phyloP scores from a whole-genome alignment of 1,140 invertebrate genomes.

The Zelostemma sp. region DNA sequence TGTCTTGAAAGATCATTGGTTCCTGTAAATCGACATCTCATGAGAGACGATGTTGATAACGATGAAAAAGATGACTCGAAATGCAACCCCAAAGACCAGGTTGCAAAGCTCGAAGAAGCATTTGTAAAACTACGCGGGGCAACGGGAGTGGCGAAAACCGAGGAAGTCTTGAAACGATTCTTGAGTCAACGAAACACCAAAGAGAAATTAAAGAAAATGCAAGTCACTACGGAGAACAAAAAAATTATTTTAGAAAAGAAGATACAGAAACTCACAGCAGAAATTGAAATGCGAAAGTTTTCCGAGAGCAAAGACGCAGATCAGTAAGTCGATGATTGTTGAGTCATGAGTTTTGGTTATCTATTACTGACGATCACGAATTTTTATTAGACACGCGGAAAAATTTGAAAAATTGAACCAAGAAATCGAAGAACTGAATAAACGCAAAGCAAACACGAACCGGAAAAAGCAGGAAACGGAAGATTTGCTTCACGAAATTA shows the following conservation, averaged over 20 bases:
- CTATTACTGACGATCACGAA: neutral
- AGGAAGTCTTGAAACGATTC: conserved; percentile 81
- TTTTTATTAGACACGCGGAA: conserved; percentile 75
- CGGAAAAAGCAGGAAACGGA: conserved; percentile 66
- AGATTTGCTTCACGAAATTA: conserved; percentile 58
- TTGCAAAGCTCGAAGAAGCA: conserved; percentile 74
- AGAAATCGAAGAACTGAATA: conserved; percentile 70
- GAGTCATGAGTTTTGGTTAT: conserved; percentile 11
- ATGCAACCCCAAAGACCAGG: conserved; percentile 57
- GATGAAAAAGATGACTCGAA: conserved; percentile 51
- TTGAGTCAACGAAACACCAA: conserved; percentile 79
- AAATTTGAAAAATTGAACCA: conserved; percentile 74
- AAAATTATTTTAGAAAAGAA: conserved; percentile 78
- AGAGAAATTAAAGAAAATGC: conserved; percentile 76
- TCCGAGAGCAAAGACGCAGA: conserved; percentile 83
- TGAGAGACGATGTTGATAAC: conserved; percentile 5
- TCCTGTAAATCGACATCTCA: conserved; percentile 65
- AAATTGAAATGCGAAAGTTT: conserved; percentile 83
- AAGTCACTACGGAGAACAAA: conserved; percentile 78
- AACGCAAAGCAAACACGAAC: conserved; percentile 62
- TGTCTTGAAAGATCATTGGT: conserved; percentile 80
- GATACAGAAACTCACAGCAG: conserved; percentile 76
- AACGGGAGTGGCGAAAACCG: conserved; percentile 80
- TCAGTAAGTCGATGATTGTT: conserved; percentile 78
- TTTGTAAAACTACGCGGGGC: conserved; percentile 81